Conservation (phyloP, 2,888 invertebrate species). For the Patella ulyssiponensis region DNA sequence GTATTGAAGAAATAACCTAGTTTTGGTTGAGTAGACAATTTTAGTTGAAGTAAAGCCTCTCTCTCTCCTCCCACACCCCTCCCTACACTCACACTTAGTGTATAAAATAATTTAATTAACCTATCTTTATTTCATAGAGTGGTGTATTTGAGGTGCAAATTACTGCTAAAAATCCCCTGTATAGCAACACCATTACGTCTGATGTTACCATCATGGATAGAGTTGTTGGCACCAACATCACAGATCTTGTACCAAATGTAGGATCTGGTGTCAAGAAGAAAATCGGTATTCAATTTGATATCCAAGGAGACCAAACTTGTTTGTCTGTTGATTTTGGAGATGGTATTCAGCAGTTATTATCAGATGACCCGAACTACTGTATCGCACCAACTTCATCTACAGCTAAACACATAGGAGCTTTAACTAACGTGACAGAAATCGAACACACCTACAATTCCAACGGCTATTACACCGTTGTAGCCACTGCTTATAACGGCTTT, state of each 20-base stretch:
- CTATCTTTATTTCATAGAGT: slow-evolving; percentile 20
- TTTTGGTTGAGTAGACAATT: too few species aligned
- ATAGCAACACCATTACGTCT: slow-evolving; percentile 6
- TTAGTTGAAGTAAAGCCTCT: too few species aligned
- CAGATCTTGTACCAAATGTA: slow-evolving; percentile 32
- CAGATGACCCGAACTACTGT: slow-evolving; percentile 40
- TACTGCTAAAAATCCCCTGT: slow-evolving; percentile 37
- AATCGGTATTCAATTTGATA: slow-evolving; percentile 48
- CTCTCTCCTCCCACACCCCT: too few species aligned
- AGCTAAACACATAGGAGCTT: not conserved
- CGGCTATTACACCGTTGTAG: slow-evolving; percentile 35
- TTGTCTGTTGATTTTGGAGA: slow-evolving; percentile 56
- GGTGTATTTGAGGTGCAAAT: slow-evolving; percentile 35
- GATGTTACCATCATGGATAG: slow-evolving; percentile 39
- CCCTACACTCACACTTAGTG: too few species aligned
- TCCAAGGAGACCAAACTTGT: slow-evolving; percentile 52
- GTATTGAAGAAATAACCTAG: too few species aligned
- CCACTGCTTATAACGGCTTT: slow-evolving; percentile 39
- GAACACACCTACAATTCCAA: slow-evolving; percentile 33
- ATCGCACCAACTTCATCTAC: not conserved
- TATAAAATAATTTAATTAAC: too few species aligned
- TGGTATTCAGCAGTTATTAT: slow-evolving; percentile 26
- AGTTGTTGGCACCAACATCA: slow-evolving; percentile 37
- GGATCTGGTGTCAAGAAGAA: slow-evolving; percentile 39
- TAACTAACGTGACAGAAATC: slow-evolving; percentile 15